Percentiles rank a stretch among this genome's conserved stretches.
phyloP scores from a whole-genome alignment of 2,888 invertebrate genomes.

The Ypsolopha sequella region DNA sequence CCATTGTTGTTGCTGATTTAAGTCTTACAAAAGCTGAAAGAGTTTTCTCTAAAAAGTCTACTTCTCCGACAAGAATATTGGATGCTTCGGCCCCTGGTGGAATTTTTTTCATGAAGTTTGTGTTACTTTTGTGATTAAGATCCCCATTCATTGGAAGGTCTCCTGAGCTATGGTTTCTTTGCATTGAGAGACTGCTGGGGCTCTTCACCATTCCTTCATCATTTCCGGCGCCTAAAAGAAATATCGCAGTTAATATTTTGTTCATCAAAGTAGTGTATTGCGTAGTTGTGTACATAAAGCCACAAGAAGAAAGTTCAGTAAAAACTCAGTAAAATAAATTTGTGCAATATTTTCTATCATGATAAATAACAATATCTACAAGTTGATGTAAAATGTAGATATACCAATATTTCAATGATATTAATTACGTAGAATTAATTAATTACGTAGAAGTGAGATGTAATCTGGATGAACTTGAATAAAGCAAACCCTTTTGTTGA shows the following conservation, averaged over 20 bases:
- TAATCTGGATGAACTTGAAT: too few species aligned
- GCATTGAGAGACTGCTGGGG: slow-evolving; percentile 85
- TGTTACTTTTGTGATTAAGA: slow-evolving; percentile 82
- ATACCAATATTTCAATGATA: too few species aligned
- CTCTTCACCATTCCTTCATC: slow-evolving; percentile 80
- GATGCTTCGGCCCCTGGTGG: slow-evolving; percentile 97
- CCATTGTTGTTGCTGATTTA: slow-evolving; percentile 88
- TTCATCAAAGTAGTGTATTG: not conserved
- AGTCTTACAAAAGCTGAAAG: slow-evolving; percentile 94
- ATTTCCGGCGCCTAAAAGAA: slow-evolving; percentile 41
- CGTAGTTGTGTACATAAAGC: not conserved
- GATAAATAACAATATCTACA: slow-evolving; percentile 11
- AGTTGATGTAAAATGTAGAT: not conserved
- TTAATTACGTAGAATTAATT: too few species aligned
- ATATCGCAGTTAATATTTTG: not conserved
- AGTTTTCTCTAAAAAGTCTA: slow-evolving; percentile 94
- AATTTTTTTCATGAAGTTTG: slow-evolving; percentile 96
- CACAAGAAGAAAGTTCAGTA: not conserved
- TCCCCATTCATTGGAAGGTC: slow-evolving; percentile 74
- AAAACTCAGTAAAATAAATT: not conserved
- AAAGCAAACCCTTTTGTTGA: too few species aligned
- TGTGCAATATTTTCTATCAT: not conserved
- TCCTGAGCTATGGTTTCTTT: slow-evolving; percentile 81
- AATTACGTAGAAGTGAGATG: too few species aligned
- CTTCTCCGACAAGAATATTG: slow-evolving; percentile 97